Base-by-base conservation (phyloP, 2,113 vertebrate species). In the Menura novaehollandiae region DNA sequence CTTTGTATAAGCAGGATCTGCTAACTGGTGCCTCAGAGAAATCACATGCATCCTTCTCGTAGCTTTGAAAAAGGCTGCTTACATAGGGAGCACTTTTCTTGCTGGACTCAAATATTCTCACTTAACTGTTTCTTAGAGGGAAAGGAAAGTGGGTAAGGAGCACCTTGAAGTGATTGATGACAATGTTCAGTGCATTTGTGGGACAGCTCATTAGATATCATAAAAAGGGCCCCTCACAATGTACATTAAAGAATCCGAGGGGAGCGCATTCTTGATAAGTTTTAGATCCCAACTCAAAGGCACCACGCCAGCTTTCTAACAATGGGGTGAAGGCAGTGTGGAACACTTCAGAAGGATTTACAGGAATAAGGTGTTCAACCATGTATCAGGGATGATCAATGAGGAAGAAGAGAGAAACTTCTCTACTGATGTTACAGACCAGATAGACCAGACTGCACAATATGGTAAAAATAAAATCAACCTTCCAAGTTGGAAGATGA, bases 281-380 rank as follows among this genome's bases (percentile, higher is more conserved):
- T 95, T 96, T 49, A 97, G 94, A 97, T 97, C 88, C 89, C 85
- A 46, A 63, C 80, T 96, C 95, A 97, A 97, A 97, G 94, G 79
- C 93, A 91, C 66, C 96, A 96, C 0, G 1, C 86, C 80, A 93
- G 92, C 73, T 85, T 82, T 60, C 15, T 93, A 91, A 96, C 96
- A 97, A 96, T 97, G 92, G 80, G 90, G 95, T 85, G 83, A 96
- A 79, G 62, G 80, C 95, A 85, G 22, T 32, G 69, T 76, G 66
- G 66, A 96, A 82, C 62, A 87, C 88, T 95, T 97, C 96, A 96
- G 86, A 96, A 84, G 66, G 66, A 68, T 92, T 89, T 87, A 77
- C 60, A 89, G 44, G 74, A 92, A 96, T 87, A 85, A 92, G 95
- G 92, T 91, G 93, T 91, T 92, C 86, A 95, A 28, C 85, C 80